phyloP scores from a whole-genome alignment of 2,113 vertebrate genomes.

The Engraulis encrasicolus region DNA sequence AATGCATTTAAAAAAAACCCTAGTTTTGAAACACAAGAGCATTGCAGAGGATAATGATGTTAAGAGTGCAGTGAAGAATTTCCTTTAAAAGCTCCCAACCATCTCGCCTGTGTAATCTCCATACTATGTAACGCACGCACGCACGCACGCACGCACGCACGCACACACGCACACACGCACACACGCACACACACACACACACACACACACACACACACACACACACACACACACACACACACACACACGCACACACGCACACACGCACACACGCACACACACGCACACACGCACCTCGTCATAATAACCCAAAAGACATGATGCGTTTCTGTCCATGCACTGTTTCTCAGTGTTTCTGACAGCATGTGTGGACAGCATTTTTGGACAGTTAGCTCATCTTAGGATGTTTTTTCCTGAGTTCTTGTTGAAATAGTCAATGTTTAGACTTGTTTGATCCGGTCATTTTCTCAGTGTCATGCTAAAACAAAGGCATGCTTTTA shows the following conservation, averaged over 20 bases:
- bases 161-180: too few relatives aligned
- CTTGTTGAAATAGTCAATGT: background rate
- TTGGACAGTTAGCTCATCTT: background rate
- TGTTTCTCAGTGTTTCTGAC: background rate
- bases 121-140: background rate
- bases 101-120: background rate
- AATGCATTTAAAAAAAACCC: too few relatives aligned
- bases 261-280: background rate
- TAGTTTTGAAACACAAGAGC: background rate
- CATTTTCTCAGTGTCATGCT: background rate
- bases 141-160: too few relatives aligned
- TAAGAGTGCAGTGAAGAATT: background rate
- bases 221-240: too few relatives aligned
- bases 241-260: background rate
- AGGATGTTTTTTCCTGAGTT: background rate
- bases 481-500: background rate
- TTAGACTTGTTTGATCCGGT: background rate
- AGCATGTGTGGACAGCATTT: too few relatives aligned
- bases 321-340: background rate
- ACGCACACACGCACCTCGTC: background rate
- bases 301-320: background rate
- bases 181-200: too few relatives aligned
- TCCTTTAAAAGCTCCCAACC: background rate
- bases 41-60: background rate
- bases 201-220: background rate